phyloP scores from a whole-genome alignment of 2,113 vertebrate genomes.

The Bathybates hornii region DNA sequence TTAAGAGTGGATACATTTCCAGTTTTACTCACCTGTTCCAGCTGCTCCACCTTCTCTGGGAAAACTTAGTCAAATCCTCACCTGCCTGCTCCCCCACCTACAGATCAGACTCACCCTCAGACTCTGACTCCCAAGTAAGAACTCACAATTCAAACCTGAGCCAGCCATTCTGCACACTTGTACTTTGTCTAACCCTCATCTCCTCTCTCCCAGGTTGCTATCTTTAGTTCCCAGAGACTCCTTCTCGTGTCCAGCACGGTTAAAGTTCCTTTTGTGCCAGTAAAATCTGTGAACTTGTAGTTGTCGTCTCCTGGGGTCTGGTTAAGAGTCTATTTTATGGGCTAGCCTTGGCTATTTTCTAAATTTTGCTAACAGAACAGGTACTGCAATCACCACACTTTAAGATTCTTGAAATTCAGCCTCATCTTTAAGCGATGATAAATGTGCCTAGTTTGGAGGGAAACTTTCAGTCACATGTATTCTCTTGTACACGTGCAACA shows the following conservation, averaged over 20 bases:
- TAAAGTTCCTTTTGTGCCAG: not conserved
- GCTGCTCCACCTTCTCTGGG: not conserved
- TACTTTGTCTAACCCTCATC: not conserved
- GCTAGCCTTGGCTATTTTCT: not conserved
- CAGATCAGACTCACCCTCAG: not conserved
- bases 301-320: not conserved
- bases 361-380: not conserved
- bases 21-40: not conserved
- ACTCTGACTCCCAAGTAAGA: not conserved
- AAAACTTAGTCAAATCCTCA: not conserved
- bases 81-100: not conserved
- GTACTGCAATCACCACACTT: not conserved
- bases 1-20: not conserved
- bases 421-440: not conserved
- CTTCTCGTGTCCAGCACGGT: not conserved
- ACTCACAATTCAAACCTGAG: not conserved
- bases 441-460: not conserved
- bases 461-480: not conserved
- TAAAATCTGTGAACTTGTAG: not conserved
- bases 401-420: not conserved
- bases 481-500: not conserved
- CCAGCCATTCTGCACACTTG: not conserved
- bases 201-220: not conserved
- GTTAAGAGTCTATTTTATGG: not conserved
- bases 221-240: not conserved